These are phyloP conservation scores for Himalopsyche japonica DNA, from an alignment of 2,888 invertebrate genomes.

Conservation along the genomic window DNA sequence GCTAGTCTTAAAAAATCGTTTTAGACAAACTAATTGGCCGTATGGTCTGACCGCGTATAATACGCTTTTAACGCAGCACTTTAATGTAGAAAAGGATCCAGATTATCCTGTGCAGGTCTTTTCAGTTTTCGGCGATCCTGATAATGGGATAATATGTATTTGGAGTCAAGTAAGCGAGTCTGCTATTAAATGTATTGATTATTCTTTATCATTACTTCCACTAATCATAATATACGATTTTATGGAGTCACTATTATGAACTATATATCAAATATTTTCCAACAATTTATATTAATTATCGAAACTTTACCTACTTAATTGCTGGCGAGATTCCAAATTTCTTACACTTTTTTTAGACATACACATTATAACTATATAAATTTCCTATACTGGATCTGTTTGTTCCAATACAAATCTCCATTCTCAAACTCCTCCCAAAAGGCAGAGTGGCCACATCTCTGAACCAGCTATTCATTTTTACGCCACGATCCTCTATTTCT, in stretches of 20 bases:
- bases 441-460: neutral
- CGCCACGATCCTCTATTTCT: neutral
- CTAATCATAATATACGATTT: too few species aligned
- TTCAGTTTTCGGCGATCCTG: constrained; percentile 10
- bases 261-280: too few species aligned
- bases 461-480: neutral
- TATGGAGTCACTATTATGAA: too few species aligned
- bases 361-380: too few species aligned
- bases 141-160: constrained; percentile 13
- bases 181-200: neutral
- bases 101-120: constrained; percentile 22
- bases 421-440: too few species aligned
- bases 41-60: constrained; percentile 1
- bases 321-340: too few species aligned
- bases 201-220: too few species aligned
- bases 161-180: neutral
- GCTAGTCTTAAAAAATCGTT: neutral
- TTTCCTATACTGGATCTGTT: too few species aligned
- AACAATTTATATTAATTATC: too few species aligned
- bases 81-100: neutral
- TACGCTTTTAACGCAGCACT: neutral
- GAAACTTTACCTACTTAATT: too few species aligned
- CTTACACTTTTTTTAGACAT: too few species aligned
- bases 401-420: too few species aligned
- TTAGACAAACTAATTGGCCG: neutral